Percentiles rank a stretch among this genome's conserved stretches.
Evolutionary conservation across 2,888 invertebrate genomes (phyloP).

Genomic region (Polymixis flavicincta): DNA sequence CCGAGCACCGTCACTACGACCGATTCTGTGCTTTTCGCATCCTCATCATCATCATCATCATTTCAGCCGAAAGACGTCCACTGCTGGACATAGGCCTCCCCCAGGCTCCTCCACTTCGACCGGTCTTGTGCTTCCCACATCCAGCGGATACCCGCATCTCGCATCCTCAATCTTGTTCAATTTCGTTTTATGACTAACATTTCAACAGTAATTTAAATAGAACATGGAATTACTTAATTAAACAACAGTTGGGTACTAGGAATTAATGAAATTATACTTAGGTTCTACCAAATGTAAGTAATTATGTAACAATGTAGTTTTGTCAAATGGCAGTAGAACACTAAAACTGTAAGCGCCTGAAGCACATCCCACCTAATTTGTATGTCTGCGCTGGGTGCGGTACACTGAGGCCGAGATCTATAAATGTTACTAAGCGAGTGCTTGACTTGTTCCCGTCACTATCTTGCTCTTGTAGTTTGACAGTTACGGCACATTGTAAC

Average conservation of each 20-base stretch:
- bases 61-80: no score
- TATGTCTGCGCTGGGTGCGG: conserved; percentile 3
- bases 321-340: not conserved
- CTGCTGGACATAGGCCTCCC: no score
- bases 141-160: no score
- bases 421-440: not conserved
- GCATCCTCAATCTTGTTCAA: not conserved
- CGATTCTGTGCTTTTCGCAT: no score
- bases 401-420: not conserved
- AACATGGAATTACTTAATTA: not conserved
- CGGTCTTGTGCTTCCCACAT: no score
- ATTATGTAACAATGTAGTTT: not conserved
- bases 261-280: not conserved
- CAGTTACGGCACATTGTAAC: not conserved
- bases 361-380: not conserved
- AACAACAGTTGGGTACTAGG: not conserved
- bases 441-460: not conserved
- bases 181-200: not conserved
- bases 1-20: no score
- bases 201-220: not conserved
- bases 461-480: not conserved
- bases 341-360: not conserved
- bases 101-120: no score
- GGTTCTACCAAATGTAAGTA: not conserved
- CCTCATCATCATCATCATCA: no score